phyloP scores from a whole-genome alignment of 2,888 invertebrate genomes.

The Coenonympha arcania region DNA sequence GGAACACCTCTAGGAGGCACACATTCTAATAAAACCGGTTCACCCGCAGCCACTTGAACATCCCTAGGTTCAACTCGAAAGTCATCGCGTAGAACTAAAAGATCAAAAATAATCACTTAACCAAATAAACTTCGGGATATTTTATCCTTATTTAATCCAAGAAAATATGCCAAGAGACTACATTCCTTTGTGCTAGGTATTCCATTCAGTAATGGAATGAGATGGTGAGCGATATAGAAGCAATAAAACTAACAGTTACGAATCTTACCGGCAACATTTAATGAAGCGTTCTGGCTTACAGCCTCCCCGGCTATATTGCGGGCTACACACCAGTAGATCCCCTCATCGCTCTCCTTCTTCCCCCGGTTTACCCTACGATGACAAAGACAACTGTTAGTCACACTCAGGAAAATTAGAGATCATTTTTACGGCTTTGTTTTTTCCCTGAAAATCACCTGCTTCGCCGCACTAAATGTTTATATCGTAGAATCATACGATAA shows the following conservation, averaged over 20 bases:
- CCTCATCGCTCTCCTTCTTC: conserved; percentile 95
- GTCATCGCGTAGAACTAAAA: conserved; percentile 93
- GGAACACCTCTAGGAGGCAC: conserved; percentile 96
- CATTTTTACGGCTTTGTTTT: conserved; percentile 10
- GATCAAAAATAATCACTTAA: no score
- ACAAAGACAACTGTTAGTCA: conserved; percentile 19
- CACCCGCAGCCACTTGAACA: conserved; percentile 93
- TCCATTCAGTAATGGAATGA: background rate
- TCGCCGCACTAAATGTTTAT: no score
- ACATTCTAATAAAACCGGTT: conserved; percentile 93
- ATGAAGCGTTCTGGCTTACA: conserved; percentile 92
- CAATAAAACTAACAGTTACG: conserved; percentile 20
- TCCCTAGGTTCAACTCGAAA: conserved; percentile 93
- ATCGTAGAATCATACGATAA: no score
- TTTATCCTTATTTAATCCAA: no score
- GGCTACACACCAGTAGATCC: conserved; percentile 97
- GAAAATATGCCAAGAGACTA: no score
- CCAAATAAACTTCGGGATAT: no score
- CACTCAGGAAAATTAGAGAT: conserved; percentile 8
- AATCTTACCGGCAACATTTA: conserved; percentile 91
- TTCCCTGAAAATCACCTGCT: background rate
- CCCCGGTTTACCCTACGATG: conserved; percentile 86
- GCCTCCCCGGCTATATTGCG: conserved; percentile 91
- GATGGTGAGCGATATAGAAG: background rate
- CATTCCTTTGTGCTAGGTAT: no score